Conservation (phyloP, 2,888 invertebrate genomes). For the Dioctria linearis region DNA sequence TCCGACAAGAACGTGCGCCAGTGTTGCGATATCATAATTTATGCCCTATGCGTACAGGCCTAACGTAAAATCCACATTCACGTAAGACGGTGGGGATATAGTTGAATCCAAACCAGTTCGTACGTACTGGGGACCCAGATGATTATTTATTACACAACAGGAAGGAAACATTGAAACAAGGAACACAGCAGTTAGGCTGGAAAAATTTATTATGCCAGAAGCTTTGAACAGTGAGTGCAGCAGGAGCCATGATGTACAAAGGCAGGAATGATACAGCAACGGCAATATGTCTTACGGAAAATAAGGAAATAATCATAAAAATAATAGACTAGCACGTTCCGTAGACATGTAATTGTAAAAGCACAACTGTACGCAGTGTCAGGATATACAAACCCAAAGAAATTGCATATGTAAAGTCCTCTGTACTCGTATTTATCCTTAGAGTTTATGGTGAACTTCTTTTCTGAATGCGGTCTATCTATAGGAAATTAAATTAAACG, state of each 20-base stretch:
- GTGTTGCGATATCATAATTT: conserved; percentile 57
- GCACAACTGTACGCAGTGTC: conserved; percentile 20
- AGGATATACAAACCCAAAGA: neutral
- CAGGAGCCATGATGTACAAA: conserved; percentile 24
- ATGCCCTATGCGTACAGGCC: conserved; percentile 50
- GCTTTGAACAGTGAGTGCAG: conserved; percentile 14
- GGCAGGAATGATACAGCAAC: conserved; percentile 43
- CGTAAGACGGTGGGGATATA: conserved; percentile 11
- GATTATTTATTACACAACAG: conserved; percentile 49
- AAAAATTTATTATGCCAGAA: conserved; percentile 52
- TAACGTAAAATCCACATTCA: conserved; percentile 37
- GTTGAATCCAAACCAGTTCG: conserved; percentile 2
- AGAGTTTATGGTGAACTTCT: neutral
- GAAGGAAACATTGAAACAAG: conserved; percentile 38
- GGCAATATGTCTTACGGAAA: conserved; percentile 23
- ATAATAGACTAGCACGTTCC: conserved; percentile 55
- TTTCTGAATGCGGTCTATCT: conserved; percentile 14
- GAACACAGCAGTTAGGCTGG: conserved; percentile 44
- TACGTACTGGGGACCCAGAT: conserved; percentile 34
- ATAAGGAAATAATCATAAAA: conserved; percentile 55
- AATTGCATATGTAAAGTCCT: conserved; percentile 16
- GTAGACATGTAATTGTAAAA: conserved; percentile 39
- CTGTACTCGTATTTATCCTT: too few relatives aligned
- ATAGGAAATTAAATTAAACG: conserved; percentile 57
- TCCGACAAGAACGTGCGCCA: conserved; percentile 56